Evolutionary conservation across 2,888 invertebrate genomes (phyloP).

Genomic region (Nemurella pictetii): DNA sequence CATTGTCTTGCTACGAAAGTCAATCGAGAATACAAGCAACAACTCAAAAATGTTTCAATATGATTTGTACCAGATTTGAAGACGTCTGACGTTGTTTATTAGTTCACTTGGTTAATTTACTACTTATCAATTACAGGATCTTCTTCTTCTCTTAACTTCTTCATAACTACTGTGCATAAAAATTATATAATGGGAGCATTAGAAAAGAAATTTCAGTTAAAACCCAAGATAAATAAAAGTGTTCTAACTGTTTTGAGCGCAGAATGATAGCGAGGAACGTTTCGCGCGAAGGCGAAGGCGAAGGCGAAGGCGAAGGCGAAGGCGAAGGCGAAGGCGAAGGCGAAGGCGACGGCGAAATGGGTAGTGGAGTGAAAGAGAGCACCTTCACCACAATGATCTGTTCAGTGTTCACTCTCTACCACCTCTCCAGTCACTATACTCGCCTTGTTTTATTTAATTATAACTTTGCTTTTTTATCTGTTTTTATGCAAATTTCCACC

Average conservation of each 20-base stretch:
- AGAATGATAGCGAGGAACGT: neutral
- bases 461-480: neutral
- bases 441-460: neutral
- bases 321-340: neutral
- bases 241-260: neutral
- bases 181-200: neutral
- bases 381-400: neutral
- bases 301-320: neutral
- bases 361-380: too few relatives aligned
- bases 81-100: too few relatives aligned
- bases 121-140: too few relatives aligned
- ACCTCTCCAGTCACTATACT: neutral
- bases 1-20: neutral
- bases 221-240: neutral
- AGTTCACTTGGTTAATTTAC: too few relatives aligned
- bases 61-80: neutral
- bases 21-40: neutral
- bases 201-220: neutral
- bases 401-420: neutral
- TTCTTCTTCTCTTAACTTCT: too few relatives aligned
- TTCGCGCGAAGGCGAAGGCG: neutral
- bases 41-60: neutral
- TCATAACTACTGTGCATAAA: too few relatives aligned
- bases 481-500: neutral
- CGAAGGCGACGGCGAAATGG: neutral